Evolutionary conservation across 2,888 invertebrate genomes (phyloP).

Genomic region (Strigamia crassipes): DNA sequence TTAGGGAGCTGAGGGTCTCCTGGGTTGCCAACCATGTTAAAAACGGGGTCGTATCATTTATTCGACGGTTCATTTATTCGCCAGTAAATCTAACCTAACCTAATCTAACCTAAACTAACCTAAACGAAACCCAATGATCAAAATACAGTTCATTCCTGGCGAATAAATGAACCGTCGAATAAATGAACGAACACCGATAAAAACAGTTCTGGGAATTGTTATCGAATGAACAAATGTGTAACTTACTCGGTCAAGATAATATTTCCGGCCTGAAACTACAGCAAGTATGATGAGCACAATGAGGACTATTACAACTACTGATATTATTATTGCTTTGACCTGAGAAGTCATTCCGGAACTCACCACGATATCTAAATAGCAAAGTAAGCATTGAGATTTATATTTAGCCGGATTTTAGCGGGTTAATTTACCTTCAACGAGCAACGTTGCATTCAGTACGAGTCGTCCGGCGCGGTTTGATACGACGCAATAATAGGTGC

Average conservation of each 20-base stretch:
- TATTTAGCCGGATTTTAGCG: background rate
- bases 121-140: too few species aligned
- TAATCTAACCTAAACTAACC: too few species aligned
- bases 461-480: constrained; percentile 50
- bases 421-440: constrained; percentile 50
- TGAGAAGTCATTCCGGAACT: constrained; percentile 31
- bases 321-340: constrained; percentile 45
- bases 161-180: too few species aligned
- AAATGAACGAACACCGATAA: too few species aligned
- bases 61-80: too few species aligned
- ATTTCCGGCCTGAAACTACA: constrained; percentile 51
- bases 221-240: too few species aligned
- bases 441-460: constrained; percentile 46
- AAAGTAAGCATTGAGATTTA: constrained; percentile 36
- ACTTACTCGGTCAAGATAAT: constrained; percentile 3
- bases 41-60: too few species aligned
- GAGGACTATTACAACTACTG: constrained; percentile 49
- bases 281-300: constrained; percentile 50
- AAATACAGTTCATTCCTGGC: too few species aligned
- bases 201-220: too few species aligned
- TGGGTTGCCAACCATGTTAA: too few species aligned
- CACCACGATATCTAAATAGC: constrained; percentile 32
- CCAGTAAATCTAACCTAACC: too few species aligned
- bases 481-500: constrained; percentile 51
- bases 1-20: too few species aligned